Evolutionary conservation across 2,888 invertebrate genomes (phyloP), one percentile per base, ranked within the genome.

Genomic region (Drosophila silvestris): DNA sequence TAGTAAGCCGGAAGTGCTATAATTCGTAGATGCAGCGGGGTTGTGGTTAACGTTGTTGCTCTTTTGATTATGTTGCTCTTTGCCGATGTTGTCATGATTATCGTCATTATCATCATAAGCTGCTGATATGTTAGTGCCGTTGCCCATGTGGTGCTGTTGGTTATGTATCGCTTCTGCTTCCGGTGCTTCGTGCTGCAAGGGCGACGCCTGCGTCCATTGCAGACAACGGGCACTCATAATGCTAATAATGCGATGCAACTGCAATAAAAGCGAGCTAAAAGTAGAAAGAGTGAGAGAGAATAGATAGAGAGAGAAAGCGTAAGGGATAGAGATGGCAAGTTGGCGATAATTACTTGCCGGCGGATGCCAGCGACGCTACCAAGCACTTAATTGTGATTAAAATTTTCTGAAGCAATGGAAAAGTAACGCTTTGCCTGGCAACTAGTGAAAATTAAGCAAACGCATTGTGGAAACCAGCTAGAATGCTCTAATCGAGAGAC

Each of bases 41-140:
- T 47, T 62, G 57, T 41, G 62, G 50, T 53, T 51, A 41, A 30
- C 41, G 50, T 28, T 53, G 56, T 33, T 54, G 52, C 62, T 70
- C 68, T 57, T 76, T 74, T 74, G 76, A 83, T 81, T 78, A 76
- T 76, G 67, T 58, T 35, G 35, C 58, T 70, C 52, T 33, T 54
- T 70, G 28, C 3, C 7, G 37, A 14, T 37, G 37, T 44, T 58
- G 22, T 44, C 47, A 32, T 32, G 37, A 41, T 52, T 64, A 41
- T 63, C 69, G 52, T 70, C 64, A 71, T 86, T 70, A 68, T 72
- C 67, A 70, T 66, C 70, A 77, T 81, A 83, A 89, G 70, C 86
- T 67, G 77, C 89, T 89, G 89, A 90, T 88, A 90, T 86, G 89
- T 81, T 81, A 79, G 70, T 56, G 61, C 74, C 67, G 61, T 74